Evolutionary conservation across 2,797 vertebrate species (phyloP).

Genomic region (Xenentodon cancila): DNA sequence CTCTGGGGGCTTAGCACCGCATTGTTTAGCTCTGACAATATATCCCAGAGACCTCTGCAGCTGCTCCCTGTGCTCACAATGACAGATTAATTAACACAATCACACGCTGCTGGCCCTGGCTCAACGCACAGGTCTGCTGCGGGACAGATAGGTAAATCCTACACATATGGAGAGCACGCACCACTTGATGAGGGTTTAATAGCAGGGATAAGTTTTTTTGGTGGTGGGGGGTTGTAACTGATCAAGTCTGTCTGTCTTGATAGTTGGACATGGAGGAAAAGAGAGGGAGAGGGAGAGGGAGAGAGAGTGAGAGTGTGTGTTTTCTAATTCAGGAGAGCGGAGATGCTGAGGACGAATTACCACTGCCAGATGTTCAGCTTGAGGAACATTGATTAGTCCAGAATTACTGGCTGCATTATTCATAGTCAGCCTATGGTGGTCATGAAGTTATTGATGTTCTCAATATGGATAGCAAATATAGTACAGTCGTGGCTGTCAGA

Average conservation of each 20-base stretch:
- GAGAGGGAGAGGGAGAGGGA: conserved; percentile 43
- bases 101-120: conserved; percentile 94
- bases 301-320: conserved; percentile 59
- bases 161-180: conserved; percentile 88
- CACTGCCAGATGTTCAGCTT: conserved; percentile 83
- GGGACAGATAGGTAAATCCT: conserved; percentile 99
- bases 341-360: conserved; percentile 81
- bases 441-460: conserved; percentile 81
- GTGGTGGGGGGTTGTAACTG: conserved; percentile 67
- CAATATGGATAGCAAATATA: conserved; percentile 80
- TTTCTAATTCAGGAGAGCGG: conserved; percentile 81
- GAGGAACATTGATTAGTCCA: conserved; percentile 84
- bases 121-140: conserved; percentile 96
- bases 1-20: conserved; percentile 94
- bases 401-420: conserved; percentile 81
- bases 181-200: conserved; percentile 83
- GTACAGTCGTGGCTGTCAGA: conserved; percentile 73
- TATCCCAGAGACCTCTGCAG: conserved; percentile 96
- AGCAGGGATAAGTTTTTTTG: conserved; percentile 77
- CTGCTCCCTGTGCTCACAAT: conserved; percentile 96
- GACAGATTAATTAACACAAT: conserved; percentile 99
- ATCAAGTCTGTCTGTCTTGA: conserved; percentile 75
- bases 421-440: conserved; percentile 81
- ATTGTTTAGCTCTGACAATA: conserved; percentile 98
- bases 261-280: conserved; percentile 56